Conservation (phyloP, 2,888 invertebrate genomes). For the Nemoura dubitans region DNA sequence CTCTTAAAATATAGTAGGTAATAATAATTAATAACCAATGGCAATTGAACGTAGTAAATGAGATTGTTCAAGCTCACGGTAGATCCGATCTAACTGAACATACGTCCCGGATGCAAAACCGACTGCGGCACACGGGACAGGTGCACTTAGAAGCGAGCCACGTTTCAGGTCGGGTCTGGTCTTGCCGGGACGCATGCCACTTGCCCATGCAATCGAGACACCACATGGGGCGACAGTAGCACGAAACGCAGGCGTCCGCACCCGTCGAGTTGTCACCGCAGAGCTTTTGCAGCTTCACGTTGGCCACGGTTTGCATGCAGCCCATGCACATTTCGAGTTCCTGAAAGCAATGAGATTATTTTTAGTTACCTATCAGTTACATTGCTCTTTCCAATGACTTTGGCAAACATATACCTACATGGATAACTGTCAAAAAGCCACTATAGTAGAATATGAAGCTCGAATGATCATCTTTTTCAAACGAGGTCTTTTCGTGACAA, state of each 20-base stretch:
- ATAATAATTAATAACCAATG: no score
- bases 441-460: no score
- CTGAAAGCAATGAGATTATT: conserved; percentile 59
- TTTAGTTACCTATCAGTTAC: no score
- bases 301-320: conserved; percentile 82
- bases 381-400: no score
- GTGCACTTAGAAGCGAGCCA: conserved; percentile 87
- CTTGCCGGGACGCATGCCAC: conserved; percentile 89
- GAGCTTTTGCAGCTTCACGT: conserved; percentile 79
- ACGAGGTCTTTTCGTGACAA: no score
- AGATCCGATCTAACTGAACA: conserved; percentile 61
- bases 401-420: no score
- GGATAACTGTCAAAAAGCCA: no score
- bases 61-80: neutral
- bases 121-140: conserved; percentile 87
- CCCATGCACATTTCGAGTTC: conserved; percentile 86
- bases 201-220: conserved; percentile 84
- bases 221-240: conserved; percentile 89
- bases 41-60: no score
- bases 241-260: conserved; percentile 63
- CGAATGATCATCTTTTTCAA: no score
- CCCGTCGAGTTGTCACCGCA: conserved; percentile 66
- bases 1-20: no score
- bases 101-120: conserved; percentile 87
- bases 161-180: conserved; percentile 71